These are phyloP conservation scores for Zaprionus capensis DNA, from an alignment of 1,140 invertebrate genomes.

Conservation along the genomic window DNA sequence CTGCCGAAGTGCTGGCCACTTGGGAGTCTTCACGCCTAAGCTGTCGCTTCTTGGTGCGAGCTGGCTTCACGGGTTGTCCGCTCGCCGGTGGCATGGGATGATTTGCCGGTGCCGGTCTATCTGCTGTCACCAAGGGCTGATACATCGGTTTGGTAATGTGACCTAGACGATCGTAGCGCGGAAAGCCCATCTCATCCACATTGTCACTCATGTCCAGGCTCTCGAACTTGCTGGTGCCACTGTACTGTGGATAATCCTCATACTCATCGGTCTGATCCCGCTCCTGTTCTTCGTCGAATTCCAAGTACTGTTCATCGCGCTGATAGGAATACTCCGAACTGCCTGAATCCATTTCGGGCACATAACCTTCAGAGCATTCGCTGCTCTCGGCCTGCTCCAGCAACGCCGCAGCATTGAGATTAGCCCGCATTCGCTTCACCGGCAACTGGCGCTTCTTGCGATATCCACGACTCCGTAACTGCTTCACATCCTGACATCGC, in stretches of 20 bases:
- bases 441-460: constrained; percentile 87
- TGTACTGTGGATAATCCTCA: constrained; percentile 80
- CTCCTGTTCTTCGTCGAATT: constrained; percentile 84
- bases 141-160: constrained; percentile 84
- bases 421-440: constrained; percentile 85
- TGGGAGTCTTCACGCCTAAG: constrained; percentile 79
- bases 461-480: constrained; percentile 86
- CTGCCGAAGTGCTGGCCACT: constrained; percentile 43
- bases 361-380: constrained; percentile 88
- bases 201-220: constrained; percentile 87
- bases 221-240: constrained; percentile 85
- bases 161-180: constrained; percentile 86
- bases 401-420: constrained; percentile 85
- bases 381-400: constrained; percentile 86
- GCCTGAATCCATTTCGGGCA: constrained; percentile 88
- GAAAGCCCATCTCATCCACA: constrained; percentile 87
- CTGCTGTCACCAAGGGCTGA: constrained; percentile 39
- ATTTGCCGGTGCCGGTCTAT: constrained; percentile 66
- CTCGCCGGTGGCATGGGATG: constrained; percentile 76
- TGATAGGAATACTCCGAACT: constrained; percentile 87
- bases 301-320: constrained; percentile 84
- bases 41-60: constrained; percentile 80
- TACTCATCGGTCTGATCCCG: constrained; percentile 82
- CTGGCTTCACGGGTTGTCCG: constrained; percentile 79
- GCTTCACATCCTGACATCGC: constrained; percentile 86